Evolutionary conservation across 2,113 vertebrate species (phyloP), one percentile per base, ranked within the genome.

Genomic region (Trochalopteron elliotii): DNA sequence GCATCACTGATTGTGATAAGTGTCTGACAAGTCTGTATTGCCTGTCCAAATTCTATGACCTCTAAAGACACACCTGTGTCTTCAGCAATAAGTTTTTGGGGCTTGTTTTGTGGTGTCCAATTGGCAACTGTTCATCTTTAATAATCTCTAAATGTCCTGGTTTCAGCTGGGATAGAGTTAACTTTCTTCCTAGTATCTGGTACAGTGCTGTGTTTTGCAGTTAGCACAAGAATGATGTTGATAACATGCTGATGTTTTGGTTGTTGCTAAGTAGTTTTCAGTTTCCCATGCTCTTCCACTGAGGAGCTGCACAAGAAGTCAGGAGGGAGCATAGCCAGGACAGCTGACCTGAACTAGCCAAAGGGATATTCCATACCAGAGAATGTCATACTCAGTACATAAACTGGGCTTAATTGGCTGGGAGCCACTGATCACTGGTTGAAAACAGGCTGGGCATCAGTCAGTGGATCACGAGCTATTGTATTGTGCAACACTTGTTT

Each of bases 31-130:
- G 44, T 27, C 64, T 78, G 8, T 64, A 64, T 52, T 84, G 28
- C 23, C 39, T 37, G 25, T 47, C 42, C 47, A 88, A 74, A 88
- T 63, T 70, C 55, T 18, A 35, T 8, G 18, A 83, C 60, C 18
- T 83, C 47, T 86, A 50, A 37, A 80, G 22, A 57, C 28, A 74
- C 10, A 57, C 5, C 24, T 53, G 13, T 39, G 10, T 44, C 22
- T 89, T 63, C 60, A 52, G 71, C 67, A 87, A 35, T 55, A 95
- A 45, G 18, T 33, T 88, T 85, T 49, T 80, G 23, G 10, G 15
- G 23, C 27, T 90, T 0, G 0, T 28, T 61, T 63, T 78, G 17
- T 30, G 16, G 5, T 23, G 20, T 86, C 64, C 69, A 71, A 3
- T 8, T 72, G 57, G 44, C 42, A 65, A 39, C 35, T 80, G 31